These are phyloP conservation scores for Colletes gigas DNA, from an alignment of 1,140 invertebrate species.

Conservation along the genomic window DNA sequence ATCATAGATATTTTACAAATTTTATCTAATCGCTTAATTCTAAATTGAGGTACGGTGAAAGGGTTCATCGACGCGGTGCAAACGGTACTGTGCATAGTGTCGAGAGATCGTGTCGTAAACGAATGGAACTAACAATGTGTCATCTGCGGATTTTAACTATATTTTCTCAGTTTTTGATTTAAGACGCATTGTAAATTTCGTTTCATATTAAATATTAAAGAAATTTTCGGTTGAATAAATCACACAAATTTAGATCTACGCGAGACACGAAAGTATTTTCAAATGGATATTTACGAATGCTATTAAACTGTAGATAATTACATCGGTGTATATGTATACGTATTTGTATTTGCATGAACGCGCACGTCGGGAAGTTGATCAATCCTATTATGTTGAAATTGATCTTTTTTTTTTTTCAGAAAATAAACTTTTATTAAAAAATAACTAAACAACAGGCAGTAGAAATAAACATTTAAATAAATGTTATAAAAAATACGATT, in stretches of 20 bases:
- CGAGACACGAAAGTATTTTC: conserved; percentile 2
- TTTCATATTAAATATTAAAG: conserved; percentile 7
- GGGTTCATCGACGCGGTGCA: conserved; percentile 27
- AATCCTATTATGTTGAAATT: conserved; percentile 4
- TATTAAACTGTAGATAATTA: conserved; percentile 33
- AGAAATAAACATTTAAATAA: conserved; percentile 26
- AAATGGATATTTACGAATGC: conserved; percentile 8
- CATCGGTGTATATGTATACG: neutral
- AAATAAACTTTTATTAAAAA: conserved; percentile 29
- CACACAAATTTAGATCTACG: neutral
- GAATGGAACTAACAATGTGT: conserved; percentile 15
- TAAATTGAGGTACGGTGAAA: conserved; percentile 52
- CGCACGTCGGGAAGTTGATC: neutral
- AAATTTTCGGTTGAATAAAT: conserved; percentile 13
- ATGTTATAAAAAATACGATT: conserved; percentile 14
- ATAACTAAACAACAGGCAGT: conserved; percentile 23
- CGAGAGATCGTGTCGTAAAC: conserved; percentile 34
- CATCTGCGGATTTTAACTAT: conserved; percentile 10
- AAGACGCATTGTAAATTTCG: neutral
- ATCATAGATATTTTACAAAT: conserved; percentile 61
- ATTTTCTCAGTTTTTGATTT: neutral
- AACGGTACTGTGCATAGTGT: conserved; percentile 51
- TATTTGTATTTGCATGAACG: conserved; percentile 2
- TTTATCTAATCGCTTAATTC: conserved; percentile 51
- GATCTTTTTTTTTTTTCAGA: neutral